Evolutionary conservation across 2,113 vertebrate genomes (phyloP), one percentile per base, ranked within the genome.

Genomic region (Rhodinocichla rosea): DNA sequence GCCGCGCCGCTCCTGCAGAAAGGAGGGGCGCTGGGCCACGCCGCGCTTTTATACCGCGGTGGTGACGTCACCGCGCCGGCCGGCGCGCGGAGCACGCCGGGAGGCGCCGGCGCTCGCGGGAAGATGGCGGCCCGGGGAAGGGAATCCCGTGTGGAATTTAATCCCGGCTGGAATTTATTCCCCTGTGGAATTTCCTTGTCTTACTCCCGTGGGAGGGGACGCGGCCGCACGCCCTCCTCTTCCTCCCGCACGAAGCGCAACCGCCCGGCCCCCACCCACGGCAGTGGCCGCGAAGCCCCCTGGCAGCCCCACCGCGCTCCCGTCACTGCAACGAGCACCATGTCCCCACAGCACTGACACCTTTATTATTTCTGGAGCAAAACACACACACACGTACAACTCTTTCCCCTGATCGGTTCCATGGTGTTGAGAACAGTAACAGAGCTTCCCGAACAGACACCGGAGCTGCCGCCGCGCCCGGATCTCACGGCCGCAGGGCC

Each of bases 1-100:
- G 1, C 40, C 19, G 5, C 19, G 39, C 39, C 10, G 47, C 64
- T 42, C 40, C 16, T 5, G 7, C 11, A 12, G 24, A 87, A 87
- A 88, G 75, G 67, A 71, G 80, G 57, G 4, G 0, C 1, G 0
- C 1, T 0, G 1, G 1, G 2, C 30, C 56, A 26, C 50, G 59
- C 42, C 32, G 35, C 22, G 35, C 26, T 57, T 73, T 73, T 88
- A 88, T 88, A 88, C 0, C 6, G 5, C 26, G 30, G 28, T 1
- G 2, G 32, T 50, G 86, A 73, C 86, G 76, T 73, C 86, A 88
- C 1, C 21, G 21, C 85, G 83, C 37, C 30, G 37, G 73, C 33
- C 24, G 37, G 6, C 32, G 53, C 35, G 84, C 65, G 5, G 19
- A 8, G 74, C 75, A 71, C 2, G 75, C 57, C 21, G 85, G 85